These are phyloP conservation scores for Lathamus discolor DNA, from an alignment of 2,113 vertebrate species.

Conservation along the genomic window DNA sequence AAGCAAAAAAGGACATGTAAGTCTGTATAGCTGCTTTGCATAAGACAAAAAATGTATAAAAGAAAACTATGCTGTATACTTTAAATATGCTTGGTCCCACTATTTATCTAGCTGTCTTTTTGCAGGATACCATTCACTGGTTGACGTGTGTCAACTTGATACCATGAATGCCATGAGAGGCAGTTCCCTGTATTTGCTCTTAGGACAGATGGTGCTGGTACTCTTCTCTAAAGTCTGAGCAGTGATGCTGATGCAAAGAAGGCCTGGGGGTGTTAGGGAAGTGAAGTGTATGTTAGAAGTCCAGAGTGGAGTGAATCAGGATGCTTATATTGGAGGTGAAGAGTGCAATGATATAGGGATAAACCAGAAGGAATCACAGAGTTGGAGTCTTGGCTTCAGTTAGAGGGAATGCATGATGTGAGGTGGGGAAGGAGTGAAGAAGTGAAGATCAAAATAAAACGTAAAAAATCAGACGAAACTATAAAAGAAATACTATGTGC, in stretches of 20 bases:
- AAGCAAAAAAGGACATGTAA: neutral
- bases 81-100: neutral
- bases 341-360: neutral
- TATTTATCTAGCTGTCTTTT: neutral
- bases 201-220: neutral
- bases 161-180: accelerated
- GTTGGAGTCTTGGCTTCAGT: neutral
- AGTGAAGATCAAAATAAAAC: neutral
- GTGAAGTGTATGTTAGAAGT: neutral
- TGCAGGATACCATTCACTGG: neutral
- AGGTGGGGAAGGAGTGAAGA: neutral
- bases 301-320: accelerated
- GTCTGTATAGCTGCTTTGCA: neutral
- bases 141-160: neutral
- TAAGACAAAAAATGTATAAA: neutral
- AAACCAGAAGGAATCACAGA: neutral
- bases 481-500: neutral
- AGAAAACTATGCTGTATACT: neutral
- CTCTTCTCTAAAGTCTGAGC: neutral
- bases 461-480: neutral
- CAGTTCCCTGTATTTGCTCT: neutral
- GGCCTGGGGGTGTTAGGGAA: neutral
- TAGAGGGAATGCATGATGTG: neutral
- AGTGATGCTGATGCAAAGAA: neutral
- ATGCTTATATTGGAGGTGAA: neutral